Evolutionary conservation across 2,113 vertebrate genomes (phyloP).

Genomic region (Chrysemys picta): DNA sequence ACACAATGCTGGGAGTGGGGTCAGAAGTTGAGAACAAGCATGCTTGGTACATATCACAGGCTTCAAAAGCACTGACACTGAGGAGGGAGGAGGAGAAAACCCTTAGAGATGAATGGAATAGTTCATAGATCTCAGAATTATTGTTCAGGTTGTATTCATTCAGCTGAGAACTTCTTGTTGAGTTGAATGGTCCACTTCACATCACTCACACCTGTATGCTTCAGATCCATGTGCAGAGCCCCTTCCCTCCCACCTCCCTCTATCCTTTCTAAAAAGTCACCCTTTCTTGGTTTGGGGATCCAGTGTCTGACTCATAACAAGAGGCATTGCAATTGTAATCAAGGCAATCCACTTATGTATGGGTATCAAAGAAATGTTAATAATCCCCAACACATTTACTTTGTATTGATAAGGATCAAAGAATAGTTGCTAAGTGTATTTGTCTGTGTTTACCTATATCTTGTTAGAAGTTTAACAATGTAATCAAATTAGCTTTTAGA

Average conservation of each 20-base stretch:
- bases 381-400: no score
- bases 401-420: no score
- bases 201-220: not conserved
- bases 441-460: no score
- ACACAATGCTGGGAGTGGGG: not conserved
- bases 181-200: not conserved
- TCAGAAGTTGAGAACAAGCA: not conserved
- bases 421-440: no score
- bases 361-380: no score
- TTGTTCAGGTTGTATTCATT: not conserved
- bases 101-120: not conserved
- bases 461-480: no score
- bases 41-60: not conserved
- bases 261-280: not conserved
- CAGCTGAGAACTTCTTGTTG: not conserved
- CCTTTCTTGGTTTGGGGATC: not conserved
- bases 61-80: not conserved
- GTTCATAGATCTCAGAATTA: not conserved
- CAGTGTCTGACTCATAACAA: no score
- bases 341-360: no score
- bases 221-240: not conserved
- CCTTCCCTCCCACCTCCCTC: no score
- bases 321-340: no score
- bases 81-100: not conserved
- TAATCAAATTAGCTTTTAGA: no score